A percentile compares a stretch with the other conserved stretches of the same genome.
These are phyloP conservation scores for Cricetomys ansorgei DNA, from an alignment of 2,113 vertebrate genomes.

Conservation along the genomic window DNA sequence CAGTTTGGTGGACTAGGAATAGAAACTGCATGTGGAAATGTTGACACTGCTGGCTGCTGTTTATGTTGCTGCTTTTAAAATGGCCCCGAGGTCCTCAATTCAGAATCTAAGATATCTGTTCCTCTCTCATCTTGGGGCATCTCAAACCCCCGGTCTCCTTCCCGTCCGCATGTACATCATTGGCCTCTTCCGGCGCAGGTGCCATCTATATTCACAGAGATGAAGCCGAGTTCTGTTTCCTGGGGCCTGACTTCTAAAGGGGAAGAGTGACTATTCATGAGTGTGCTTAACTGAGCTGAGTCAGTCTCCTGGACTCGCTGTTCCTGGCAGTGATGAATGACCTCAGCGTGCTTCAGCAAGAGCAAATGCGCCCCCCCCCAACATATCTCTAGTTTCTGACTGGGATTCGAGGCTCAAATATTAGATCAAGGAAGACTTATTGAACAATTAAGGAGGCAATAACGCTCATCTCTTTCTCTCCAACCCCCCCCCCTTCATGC, in stretches of 20 bases:
- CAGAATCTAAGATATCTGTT: neutral
- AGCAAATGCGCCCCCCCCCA: neutral
- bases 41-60: neutral
- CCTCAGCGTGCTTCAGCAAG: neutral
- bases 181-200: neutral
- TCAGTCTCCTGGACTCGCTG: neutral
- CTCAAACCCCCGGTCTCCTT: neutral
- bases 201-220: constrained; percentile 29
- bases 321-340: neutral
- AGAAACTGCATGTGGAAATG: neutral
- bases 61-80: neutral
- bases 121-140: neutral
- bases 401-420: neutral
- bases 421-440: neutral
- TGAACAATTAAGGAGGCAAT: neutral
- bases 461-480: neutral
- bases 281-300: neutral
- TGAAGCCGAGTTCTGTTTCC: constrained; percentile 10
- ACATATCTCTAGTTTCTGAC: neutral
- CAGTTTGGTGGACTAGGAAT: neutral
- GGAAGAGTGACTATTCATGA: neutral
- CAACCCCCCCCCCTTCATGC: no score
- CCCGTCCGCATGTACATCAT: neutral
- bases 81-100: neutral
- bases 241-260: neutral